phyloP scores from a whole-genome alignment of 2,888 invertebrate species.

The Ctenicera cuprea region DNA sequence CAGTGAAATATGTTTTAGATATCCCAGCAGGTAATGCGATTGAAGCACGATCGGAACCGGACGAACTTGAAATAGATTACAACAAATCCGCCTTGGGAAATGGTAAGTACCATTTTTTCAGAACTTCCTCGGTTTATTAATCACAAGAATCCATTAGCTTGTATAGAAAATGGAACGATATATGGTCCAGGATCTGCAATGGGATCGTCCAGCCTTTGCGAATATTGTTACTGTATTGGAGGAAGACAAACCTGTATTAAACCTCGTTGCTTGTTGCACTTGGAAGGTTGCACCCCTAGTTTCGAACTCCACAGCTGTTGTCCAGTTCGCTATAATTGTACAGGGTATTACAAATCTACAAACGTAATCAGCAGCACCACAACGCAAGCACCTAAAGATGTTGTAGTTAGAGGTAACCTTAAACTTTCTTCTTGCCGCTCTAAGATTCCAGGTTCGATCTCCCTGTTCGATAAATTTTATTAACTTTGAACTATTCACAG shows the following conservation, averaged over 20 bases:
- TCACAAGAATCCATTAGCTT: slow-evolving; percentile 73
- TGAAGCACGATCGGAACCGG: slow-evolving; percentile 66
- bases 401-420: slow-evolving; percentile 21
- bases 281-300: slow-evolving; percentile 81
- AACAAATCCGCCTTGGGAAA: slow-evolving; percentile 54
- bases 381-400: slow-evolving; percentile 35
- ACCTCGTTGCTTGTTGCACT: slow-evolving; percentile 86
- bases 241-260: slow-evolving; percentile 85
- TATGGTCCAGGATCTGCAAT: slow-evolving; percentile 90
- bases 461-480: not conserved
- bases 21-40: slow-evolving; percentile 60
- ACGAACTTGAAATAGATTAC: slow-evolving; percentile 49
- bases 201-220: slow-evolving; percentile 85
- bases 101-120: slow-evolving; percentile 54
- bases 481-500: slow-evolving; percentile 50
- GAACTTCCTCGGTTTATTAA: not conserved
- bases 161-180: slow-evolving; percentile 82
- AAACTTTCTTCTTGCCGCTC: not conserved
- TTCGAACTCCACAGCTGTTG: slow-evolving; percentile 83
- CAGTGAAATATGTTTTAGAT: slow-evolving; percentile 39
- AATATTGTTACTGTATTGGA: slow-evolving; percentile 87
- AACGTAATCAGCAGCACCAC: slow-evolving; percentile 59
- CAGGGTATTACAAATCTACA: slow-evolving; percentile 63
- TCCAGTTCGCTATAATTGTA: slow-evolving; percentile 87
- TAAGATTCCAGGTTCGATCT: not conserved